Base-by-base conservation (phyloP, 2,888 invertebrate genomes). In the Cosmia trapezina region DNA sequence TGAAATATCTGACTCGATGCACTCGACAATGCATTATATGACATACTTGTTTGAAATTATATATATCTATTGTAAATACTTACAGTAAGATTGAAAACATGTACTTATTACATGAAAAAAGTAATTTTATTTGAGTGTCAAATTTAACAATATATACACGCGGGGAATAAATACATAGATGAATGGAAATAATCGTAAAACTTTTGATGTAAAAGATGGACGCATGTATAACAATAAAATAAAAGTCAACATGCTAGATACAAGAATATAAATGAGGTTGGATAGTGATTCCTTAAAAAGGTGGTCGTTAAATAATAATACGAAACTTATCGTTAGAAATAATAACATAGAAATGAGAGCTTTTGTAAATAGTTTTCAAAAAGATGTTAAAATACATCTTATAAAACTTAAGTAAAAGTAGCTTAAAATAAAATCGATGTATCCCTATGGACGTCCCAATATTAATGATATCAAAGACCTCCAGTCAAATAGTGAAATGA, bases 311-410 rank as follows among this genome's bases (percentile, higher is more conserved):
- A n/a, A 63, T 19, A 61, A 45, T 22, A 47, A 61, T 33, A 63
- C 8, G 53, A 65, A 71, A 51, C n/a, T 28, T 49, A 61, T 49
- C 33, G 12, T 60, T 81, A 63, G 19, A 43, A 63, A 66, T 49
- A 70, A 70, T 67, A 69, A 47, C 53, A 51, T 54, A 62, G 28
- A 54, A 81, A 67, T 62, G 63, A 83, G 89, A 89, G 90, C 90
- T 90, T 89, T 83, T 88, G 89, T 89, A 88, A 82, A 89, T 89
- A 88, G 68, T 80, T 85, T 83, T 81, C 70, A 81, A 59, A 76
- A 66, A 43, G 37, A 65, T 59, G 11, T 33, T 56, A 41, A 63
- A 57, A 22, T 59, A 28, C 51, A 51, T 65, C 45, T 45, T 51
- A 49, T 22, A 59, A 47, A 43, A 37, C 49, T 45, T 47, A 51